Percentiles rank a stretch among this genome's conserved stretches.
phyloP scores from a whole-genome alignment of 2,113 vertebrate species.

The Podarcis muralis region DNA sequence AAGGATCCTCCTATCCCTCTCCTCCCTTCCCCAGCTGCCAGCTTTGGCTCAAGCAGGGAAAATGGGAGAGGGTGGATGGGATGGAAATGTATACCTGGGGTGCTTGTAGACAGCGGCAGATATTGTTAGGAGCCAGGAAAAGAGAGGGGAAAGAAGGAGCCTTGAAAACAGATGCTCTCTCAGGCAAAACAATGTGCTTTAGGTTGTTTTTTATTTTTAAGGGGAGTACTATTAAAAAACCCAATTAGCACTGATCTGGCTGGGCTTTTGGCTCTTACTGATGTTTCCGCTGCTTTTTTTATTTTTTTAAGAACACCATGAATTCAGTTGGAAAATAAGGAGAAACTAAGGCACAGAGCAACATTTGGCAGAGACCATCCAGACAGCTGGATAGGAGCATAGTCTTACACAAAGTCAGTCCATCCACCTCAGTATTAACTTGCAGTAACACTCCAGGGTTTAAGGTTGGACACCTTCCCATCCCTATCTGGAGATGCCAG shows the following conservation, averaged over 20 bases:
- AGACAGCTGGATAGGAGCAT: neutral
- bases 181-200: neutral
- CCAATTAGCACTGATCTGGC: constrained; percentile 11
- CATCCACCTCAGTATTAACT: no score
- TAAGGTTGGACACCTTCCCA: no score
- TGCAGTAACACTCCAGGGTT: no score
- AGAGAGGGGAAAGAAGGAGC: neutral
- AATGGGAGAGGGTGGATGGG: neutral
- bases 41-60: neutral
- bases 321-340: neutral
- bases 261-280: neutral
- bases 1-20: neutral
- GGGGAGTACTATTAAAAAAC: neutral
- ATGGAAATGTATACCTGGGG: neutral
- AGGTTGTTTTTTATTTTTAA: neutral
- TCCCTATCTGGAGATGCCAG: no score
- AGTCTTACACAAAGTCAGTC: neutral
- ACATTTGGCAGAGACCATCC: neutral
- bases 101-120: neutral
- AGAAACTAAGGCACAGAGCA: neutral
- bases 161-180: neutral
- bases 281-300: neutral
- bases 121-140: neutral
- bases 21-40: neutral
- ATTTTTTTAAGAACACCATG: neutral